Conservation (phyloP, 2,113 vertebrate species). For the Alligator sinensis region DNA sequence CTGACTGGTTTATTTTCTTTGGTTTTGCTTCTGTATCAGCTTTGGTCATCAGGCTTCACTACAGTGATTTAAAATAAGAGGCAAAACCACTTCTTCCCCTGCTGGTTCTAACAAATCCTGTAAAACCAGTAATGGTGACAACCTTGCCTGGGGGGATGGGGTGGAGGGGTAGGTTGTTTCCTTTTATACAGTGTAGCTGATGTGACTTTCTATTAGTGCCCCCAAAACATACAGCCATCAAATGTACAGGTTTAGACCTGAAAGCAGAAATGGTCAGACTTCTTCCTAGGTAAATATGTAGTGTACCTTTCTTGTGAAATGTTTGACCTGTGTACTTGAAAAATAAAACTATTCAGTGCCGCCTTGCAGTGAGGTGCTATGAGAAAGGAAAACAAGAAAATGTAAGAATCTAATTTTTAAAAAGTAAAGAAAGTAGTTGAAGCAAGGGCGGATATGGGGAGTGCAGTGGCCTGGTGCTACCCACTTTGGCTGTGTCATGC, state of each 20-base stretch:
- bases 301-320: neutral
- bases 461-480: no score
- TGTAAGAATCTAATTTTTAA: neutral
- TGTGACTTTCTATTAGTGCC: slow-evolving; percentile 14
- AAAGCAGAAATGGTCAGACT: slow-evolving; percentile 22
- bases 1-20: neutral
- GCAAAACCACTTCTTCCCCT: neutral
- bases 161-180: neutral
- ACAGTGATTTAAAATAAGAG: neutral
- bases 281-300: neutral
- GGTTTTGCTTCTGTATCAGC: neutral
- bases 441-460: no score
- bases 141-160: neutral
- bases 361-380: neutral
- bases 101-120: neutral
- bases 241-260: slow-evolving; percentile 33
- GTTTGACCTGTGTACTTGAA: neutral
- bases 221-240: slow-evolving; percentile 7
- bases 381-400: neutral
- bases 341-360: neutral
- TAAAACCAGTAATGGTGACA: neutral
- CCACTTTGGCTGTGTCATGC: no score
- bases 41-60: neutral
- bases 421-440: neutral
- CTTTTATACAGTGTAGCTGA: neutral